A percentile compares a stretch with the other conserved stretches of the same genome.
Conservation (phyloP, 1,140 invertebrate genomes). For the Meteorus sp. region DNA sequence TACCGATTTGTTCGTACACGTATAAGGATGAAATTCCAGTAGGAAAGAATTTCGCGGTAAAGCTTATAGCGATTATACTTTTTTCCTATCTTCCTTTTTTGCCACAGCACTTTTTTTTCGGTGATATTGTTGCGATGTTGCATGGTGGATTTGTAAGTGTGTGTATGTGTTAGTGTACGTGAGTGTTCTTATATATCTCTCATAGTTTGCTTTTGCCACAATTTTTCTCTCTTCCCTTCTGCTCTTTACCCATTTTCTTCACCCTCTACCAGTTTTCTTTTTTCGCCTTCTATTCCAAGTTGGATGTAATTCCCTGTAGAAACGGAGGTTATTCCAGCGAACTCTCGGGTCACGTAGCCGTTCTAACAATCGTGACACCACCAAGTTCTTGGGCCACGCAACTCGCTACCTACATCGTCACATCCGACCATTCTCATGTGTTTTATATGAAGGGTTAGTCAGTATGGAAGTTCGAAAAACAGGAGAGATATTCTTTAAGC, state of each 20-base stretch:
- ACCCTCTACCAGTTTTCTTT: conserved; percentile 29
- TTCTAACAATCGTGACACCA: conserved; percentile 46
- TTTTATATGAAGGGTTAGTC: not conserved
- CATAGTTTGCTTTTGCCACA: not conserved
- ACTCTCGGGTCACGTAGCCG: conserved; percentile 46
- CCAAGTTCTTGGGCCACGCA: conserved; percentile 11
- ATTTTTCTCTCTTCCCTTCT: conserved; percentile 9
- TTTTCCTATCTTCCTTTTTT: too few species aligned
- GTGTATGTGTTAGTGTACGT: not conserved
- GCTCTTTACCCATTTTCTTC: conserved; percentile 19
- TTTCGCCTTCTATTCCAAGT: conserved; percentile 24
- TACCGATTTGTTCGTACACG: not conserved
- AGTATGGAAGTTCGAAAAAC: conserved; percentile 36
- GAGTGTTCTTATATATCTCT: conserved; percentile 1
- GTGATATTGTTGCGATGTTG: conserved; percentile 2
- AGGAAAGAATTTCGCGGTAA: not conserved
- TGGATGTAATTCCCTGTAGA: conserved; percentile 46
- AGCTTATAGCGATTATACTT: conserved; percentile 4
- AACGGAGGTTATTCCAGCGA: conserved; percentile 44
- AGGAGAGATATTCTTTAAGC: not conserved
- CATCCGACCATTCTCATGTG: conserved; percentile 26
- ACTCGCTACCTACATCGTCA: conserved; percentile 43
- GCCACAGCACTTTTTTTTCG: conserved; percentile 11
- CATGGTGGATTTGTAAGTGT: not conserved
- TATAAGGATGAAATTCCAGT: not conserved